Evolutionary conservation across 1,140 invertebrate genomes (phyloP), one percentile per base, ranked within the genome.

Genomic region (Zaprionus inermis): DNA sequence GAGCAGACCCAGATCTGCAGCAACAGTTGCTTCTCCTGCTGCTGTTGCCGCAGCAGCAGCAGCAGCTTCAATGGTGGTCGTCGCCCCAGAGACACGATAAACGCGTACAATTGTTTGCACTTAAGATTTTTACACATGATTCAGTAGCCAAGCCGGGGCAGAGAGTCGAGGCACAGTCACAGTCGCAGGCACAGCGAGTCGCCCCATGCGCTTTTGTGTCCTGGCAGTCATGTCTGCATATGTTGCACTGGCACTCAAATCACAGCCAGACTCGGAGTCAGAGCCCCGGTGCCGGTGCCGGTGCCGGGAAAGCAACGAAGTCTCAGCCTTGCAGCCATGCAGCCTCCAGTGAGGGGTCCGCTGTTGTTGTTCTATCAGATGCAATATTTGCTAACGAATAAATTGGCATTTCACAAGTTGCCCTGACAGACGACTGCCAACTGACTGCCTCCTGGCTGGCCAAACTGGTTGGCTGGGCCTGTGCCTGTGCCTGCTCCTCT

Each of bases 111-210:
- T 91, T 91, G 90, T 91, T 91, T 91, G 90, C 85, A 91, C 86
- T 91, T 91, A 91, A 91, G 90, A 91, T 91, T 91, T 91, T 91
- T 91, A 91, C 90, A 91, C 90, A 91, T 89, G 89, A 91, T 91
- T 91, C 84, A 88, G 83, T 81, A 84, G 84, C 84, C 76, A 70
- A 76, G 70, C 72, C 83, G 20, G n/a, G 36, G 36, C 36, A 58
- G 67, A 36, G 22, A 32, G 30, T 32, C 28, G 28, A 6, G 64
- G 36, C 72, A 64, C 59, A 68, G 57, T 38, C 64, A 74, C 66
- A 73, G 64, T 64, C 66, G 30, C 7, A 75, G 71, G 52, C 12
- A 14, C 30, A 66, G 56, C 51, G 28, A 46, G 44, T 49, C 60
- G 44, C 20, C 59, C 76, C 63, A 68, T 61, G 54, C 46, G 60